These are phyloP conservation scores for Venturia canescens DNA, from an alignment of 1,140 invertebrate species.

Conservation along the genomic window DNA sequence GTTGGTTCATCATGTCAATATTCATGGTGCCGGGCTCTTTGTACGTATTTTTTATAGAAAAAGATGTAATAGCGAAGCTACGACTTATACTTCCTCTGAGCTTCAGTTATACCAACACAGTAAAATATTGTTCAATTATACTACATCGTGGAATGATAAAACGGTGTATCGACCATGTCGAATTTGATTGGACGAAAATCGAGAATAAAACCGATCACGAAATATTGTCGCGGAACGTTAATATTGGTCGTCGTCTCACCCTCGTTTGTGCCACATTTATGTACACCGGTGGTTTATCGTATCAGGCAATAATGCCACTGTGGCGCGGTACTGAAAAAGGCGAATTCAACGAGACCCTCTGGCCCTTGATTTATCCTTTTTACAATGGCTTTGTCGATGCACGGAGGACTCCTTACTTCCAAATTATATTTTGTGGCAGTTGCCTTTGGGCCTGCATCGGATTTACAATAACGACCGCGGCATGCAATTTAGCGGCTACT, in stretches of 20 bases:
- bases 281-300: conserved; percentile 45
- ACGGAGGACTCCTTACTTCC: conserved; percentile 40
- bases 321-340: not conserved
- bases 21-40: not conserved
- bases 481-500: not conserved
- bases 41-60: not conserved
- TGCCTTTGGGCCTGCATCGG: conserved; percentile 39
- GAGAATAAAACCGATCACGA: conserved; percentile 17
- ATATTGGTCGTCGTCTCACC: conserved; percentile 18
- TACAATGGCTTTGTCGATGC: conserved; percentile 43
- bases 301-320: conserved; percentile 34
- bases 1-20: too few species aligned
- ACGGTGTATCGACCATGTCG: conserved; percentile 52
- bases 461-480: conserved; percentile 32
- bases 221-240: conserved; percentile 38
- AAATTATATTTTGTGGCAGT: conserved; percentile 46
- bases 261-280: conserved; percentile 37
- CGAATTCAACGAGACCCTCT: not conserved
- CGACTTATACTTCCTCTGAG: not conserved
- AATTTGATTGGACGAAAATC: conserved; percentile 52
- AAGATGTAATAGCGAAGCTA: conserved; percentile 16
- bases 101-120: conserved; percentile 50
- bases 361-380: conserved; percentile 40
- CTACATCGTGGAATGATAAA: conserved; percentile 43
- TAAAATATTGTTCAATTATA: conserved; percentile 52